Evolutionary conservation across 2,797 vertebrate genomes (phyloP), one percentile per base, ranked within the genome.

Genomic region (Tenualosa thibaudeaui): DNA sequence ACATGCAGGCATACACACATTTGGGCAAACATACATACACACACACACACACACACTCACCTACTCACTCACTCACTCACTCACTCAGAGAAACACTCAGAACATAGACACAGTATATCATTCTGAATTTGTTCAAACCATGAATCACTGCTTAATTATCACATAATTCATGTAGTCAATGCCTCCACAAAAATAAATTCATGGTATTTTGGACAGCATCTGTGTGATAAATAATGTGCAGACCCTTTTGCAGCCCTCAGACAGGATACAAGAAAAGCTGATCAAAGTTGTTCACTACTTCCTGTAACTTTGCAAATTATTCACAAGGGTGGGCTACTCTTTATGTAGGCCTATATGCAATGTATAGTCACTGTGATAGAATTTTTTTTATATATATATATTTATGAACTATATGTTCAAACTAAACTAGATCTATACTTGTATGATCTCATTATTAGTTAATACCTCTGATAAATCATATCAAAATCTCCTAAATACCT

Each of bases 31-130:
- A 54, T n/a, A 68, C 62, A 68, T 13, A 43, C 37, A 17, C 68
- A 75, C 31, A 17, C 26, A 82, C n/a, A 37, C 7, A 65, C 40
- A 82, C 49, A 82, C 0, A 53, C 56, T 24, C 58, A 68, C 37
- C 56, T 2, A 82, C 24, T 31, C 0, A 53, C 81, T 24, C 58
- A 68, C 37, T 71, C 2, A 82, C 24, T 31, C 0, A 53, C 81
- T 24, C 58, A 68, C 37, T 71, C 2, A 82, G 17, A 58, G 3
- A 26, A 37, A 22, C 56, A 22, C 56, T 19, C 1, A 43, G 24
- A 85, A 82, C 12, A 75, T 24, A 85, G 3, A 81, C 62, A 49
- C 17, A 37, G 7, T 19, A 53, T 51, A 54, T 50, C 40, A 84
- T 15, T 62, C 17, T 43, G 4, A 68, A 68, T 10, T 26, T 31